These are phyloP conservation scores for Lasioglossum figueresi DNA, from an alignment of 2,888 invertebrate genomes.

Conservation along the genomic window DNA sequence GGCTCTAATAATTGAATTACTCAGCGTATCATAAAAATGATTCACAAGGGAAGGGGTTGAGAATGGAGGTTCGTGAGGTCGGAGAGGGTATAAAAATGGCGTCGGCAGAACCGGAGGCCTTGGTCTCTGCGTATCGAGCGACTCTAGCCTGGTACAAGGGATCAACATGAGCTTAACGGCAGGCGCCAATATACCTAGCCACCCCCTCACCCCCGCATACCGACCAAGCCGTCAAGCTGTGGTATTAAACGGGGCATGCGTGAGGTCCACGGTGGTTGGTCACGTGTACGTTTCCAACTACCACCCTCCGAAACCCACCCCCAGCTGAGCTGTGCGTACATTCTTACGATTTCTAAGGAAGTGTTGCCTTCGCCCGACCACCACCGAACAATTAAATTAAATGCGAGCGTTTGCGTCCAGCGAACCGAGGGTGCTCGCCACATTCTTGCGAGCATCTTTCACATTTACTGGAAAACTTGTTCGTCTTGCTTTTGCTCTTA, in stretches of 20 bases:
- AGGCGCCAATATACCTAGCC: constrained; percentile 79
- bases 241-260: constrained; percentile 78
- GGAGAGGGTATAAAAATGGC: constrained; percentile 51
- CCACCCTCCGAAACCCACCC: constrained; percentile 28
- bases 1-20: too few relatives aligned
- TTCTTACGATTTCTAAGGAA: constrained; percentile 67
- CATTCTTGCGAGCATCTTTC: neutral
- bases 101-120: constrained; percentile 27
- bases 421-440: neutral
- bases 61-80: neutral
- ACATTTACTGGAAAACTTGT: neutral
- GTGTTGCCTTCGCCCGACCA: constrained; percentile 26
- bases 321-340: constrained; percentile 41
- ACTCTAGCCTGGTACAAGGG: constrained; percentile 73
- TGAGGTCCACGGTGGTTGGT: constrained; percentile 71
- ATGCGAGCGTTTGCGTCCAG: neutral
- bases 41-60: neutral
- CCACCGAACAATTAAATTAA: constrained; percentile 46
- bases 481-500: neutral
- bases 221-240: constrained; percentile 75
- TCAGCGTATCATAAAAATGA: too few relatives aligned
- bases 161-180: constrained; percentile 79
- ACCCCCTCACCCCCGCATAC: constrained; percentile 69
- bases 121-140: constrained; percentile 68
- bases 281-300: constrained; percentile 66